Percentiles rank a stretch among this genome's conserved stretches.
These are phyloP conservation scores for Spodoptera picta DNA, from an alignment of 2,888 invertebrate species.

Conservation along the genomic window DNA sequence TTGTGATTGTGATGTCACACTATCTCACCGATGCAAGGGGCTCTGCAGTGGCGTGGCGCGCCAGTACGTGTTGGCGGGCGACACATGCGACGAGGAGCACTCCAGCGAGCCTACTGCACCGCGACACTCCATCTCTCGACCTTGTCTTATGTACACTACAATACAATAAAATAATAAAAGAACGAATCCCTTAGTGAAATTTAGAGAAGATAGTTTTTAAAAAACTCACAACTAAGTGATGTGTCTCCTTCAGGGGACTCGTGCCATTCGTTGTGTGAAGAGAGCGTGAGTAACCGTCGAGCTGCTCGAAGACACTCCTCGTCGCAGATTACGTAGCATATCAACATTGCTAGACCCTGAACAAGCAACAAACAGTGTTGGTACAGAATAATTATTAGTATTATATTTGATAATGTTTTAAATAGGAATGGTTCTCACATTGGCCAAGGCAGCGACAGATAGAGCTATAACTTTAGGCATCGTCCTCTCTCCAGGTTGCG, in stretches of 20 bases:
- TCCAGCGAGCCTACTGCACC: slow-evolving; percentile 81
- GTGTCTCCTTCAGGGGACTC: slow-evolving; percentile 88
- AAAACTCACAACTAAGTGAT: slow-evolving; percentile 89
- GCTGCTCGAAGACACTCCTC: slow-evolving; percentile 87
- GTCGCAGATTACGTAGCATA: slow-evolving; percentile 89
- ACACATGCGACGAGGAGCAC: slow-evolving; percentile 75
- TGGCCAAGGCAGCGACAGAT: slow-evolving; percentile 75
- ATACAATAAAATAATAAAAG: not conserved
- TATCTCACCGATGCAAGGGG: slow-evolving; percentile 73
- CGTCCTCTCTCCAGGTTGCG: slow-evolving; percentile 75
- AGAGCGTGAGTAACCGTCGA: slow-evolving; percentile 72
- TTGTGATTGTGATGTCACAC: not conserved
- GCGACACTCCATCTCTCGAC: slow-evolving; percentile 90
- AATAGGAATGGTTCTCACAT: slow-evolving; percentile 61
- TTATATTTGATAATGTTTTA: not conserved
- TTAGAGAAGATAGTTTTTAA: not conserved
- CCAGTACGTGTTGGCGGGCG: slow-evolving; percentile 80
- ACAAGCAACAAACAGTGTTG: not conserved
- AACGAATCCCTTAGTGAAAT: not conserved
- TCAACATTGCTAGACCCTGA: slow-evolving; percentile 88
- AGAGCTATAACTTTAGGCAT: slow-evolving; percentile 72
- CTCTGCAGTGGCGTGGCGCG: slow-evolving; percentile 76
- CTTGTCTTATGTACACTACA: slow-evolving; percentile 89
- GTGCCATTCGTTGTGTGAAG: slow-evolving; percentile 80
- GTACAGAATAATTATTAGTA: too few species aligned